These are phyloP conservation scores for Eucriotettix oculatus DNA, from an alignment of 2,888 invertebrate genomes.

Conservation along the genomic window DNA sequence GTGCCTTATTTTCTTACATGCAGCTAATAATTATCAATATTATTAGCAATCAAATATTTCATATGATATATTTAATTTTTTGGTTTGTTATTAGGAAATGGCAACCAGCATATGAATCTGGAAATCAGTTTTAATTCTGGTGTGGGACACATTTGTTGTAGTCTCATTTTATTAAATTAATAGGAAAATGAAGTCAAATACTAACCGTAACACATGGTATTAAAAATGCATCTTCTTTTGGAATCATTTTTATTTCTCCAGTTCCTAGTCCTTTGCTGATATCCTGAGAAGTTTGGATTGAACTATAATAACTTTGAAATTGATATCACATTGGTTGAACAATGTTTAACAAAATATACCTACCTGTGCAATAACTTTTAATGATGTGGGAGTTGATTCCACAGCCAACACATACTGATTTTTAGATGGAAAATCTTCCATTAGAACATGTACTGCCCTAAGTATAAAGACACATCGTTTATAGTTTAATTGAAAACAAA, in stretches of 20 bases:
- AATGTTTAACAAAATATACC: neutral
- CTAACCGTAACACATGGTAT: constrained; percentile 31
- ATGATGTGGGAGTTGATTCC: constrained; percentile 34
- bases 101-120: no score
- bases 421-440: constrained; percentile 34
- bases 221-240: constrained; percentile 38
- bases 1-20: no score
- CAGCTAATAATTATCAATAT: no score
- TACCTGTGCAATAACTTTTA: constrained; percentile 36
- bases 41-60: no score
- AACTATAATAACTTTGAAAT: neutral
- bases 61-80: no score
- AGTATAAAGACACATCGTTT: no score
- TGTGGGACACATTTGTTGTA: no score
- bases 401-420: constrained; percentile 44
- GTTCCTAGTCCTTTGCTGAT: constrained; percentile 35
- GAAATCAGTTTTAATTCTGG: no score
- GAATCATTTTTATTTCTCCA: constrained; percentile 36
- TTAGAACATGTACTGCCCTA: constrained; percentile 22
- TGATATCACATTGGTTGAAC: neutral
- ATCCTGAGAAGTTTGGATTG: constrained; percentile 14
- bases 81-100: no score
- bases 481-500: no score
- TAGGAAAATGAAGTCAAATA: neutral
- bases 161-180: no score